phyloP scores from a whole-genome alignment of 2,113 vertebrate genomes.

The Tilapia sparmanii region DNA sequence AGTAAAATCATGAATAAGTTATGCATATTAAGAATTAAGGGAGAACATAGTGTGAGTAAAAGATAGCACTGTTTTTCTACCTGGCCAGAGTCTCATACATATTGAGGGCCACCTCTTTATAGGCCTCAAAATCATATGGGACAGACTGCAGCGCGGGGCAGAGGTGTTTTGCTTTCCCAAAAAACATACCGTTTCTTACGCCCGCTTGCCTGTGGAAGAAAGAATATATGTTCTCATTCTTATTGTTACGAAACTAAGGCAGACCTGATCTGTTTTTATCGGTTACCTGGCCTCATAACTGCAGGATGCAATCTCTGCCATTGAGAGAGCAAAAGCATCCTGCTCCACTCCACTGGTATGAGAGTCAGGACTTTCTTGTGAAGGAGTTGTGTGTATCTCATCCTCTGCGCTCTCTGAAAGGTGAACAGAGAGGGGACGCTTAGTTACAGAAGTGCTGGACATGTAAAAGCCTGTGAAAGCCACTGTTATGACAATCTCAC shows the following conservation, averaged over 20 bases:
- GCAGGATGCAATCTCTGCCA: slow-evolving; percentile 98
- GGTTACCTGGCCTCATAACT: slow-evolving; percentile 95
- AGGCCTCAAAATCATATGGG: slow-evolving; percentile 90
- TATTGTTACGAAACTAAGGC: too few relatives aligned
- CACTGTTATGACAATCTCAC: slow-evolving; percentile 54
- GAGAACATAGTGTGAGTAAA: background rate
- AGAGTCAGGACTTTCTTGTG: slow-evolving; percentile 70
- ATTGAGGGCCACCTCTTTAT: slow-evolving; percentile 87
- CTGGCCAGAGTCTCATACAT: slow-evolving; percentile 92
- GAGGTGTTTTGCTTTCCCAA: slow-evolving; percentile 90
- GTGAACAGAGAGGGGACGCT: background rate
- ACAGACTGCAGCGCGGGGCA: slow-evolving; percentile 89
- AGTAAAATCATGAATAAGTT: background rate
- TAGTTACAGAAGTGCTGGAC: background rate
- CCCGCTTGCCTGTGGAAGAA: slow-evolving; percentile 78
- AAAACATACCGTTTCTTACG: slow-evolving; percentile 96
- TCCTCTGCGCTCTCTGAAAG: slow-evolving; percentile 52
- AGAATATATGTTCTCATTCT: background rate
- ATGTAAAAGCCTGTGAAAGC: background rate
- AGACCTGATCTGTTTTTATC: slow-evolving; percentile 43
- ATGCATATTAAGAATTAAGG: background rate
- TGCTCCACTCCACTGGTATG: slow-evolving; percentile 71
- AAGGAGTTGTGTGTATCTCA: slow-evolving; percentile 68
- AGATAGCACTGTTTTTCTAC: slow-evolving; percentile 55
- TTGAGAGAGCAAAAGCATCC: slow-evolving; percentile 76